Base-by-base conservation (phyloP, 2,113 vertebrate genomes). In the Glareola pratincola region DNA sequence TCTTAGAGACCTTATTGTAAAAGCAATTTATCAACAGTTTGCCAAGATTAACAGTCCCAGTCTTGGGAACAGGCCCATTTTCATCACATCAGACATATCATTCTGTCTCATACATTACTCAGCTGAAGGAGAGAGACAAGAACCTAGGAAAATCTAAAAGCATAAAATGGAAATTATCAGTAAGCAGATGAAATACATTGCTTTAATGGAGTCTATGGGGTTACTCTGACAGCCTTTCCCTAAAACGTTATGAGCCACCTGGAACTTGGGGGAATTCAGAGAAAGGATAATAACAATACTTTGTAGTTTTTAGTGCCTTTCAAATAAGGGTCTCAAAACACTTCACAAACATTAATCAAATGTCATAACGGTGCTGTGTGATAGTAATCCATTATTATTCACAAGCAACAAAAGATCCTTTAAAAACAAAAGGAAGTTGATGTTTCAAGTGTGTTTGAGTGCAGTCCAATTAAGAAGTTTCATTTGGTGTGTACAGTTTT, bases 241-340 rank as follows among this genome's bases (percentile, higher is more conserved):
- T 90, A 91, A 96, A 94, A 94, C 37, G 12, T 94, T 92, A 94
- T 47, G 76, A 89, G 83, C 48, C 53, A 85, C 83, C 53, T 80
- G 91, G 57, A 96, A 87, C 92, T 39, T 94, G 10, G 6, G 79
- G 84, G 62, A 95, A 96, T 97, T 95, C 66, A 73, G 86, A 87
- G n/a, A 75, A 91, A 95, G 27, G 32, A 87, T 85, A 87, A 89
- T 69, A 94, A 79, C 23, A 91, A 68, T 53, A 47, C 60, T 91
- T 92, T 92, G 76, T 92, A 89, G 73, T 47, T 96, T 94, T 94
- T 89, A 69, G 57, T 92, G 57, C 32, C 60, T 96, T 96, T 94
- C 73, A 92, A 85, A 91, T 57, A 92, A 89, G 29, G 15, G 57
- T 87, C 89, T 95, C 89, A 87, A 96, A 96, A 75, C 80, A 85